Conservation (phyloP, 2,888 invertebrate genomes). For the Sphaeridia pumilis region DNA sequence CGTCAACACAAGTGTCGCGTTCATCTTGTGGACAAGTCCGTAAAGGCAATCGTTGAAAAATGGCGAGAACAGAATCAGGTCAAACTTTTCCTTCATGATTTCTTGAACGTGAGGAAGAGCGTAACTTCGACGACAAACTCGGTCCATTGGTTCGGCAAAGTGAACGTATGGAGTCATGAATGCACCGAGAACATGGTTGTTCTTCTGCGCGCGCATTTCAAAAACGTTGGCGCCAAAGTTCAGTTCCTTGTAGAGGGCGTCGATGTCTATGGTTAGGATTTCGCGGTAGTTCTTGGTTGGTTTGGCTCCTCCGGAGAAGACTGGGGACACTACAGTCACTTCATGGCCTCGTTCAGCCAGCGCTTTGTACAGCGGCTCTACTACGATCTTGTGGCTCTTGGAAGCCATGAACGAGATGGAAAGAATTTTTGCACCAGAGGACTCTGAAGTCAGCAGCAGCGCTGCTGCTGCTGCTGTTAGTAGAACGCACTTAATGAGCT, state of each 20-base stretch:
- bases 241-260: constrained; percentile 11
- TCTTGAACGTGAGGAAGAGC: constrained; percentile 18
- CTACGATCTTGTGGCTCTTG: constrained; percentile 44
- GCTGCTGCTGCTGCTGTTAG: too few species aligned
- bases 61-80: constrained; percentile 36
- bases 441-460: not conserved
- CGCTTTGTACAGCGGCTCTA: constrained; percentile 44
- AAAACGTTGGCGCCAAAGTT: constrained; percentile 11
- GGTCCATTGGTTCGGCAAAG: not conserved
- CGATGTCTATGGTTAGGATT: constrained; percentile 20
- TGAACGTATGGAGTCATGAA: constrained; percentile 13
- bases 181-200: not conserved
- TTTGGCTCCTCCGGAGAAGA: constrained; percentile 40
- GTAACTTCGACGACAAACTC: constrained; percentile 17
- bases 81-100: constrained; percentile 29
- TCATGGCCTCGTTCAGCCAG: constrained; percentile 46
- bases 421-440: constrained; percentile 40
- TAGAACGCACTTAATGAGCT: too few species aligned
- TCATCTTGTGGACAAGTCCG: constrained; percentile 33
- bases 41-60: constrained; percentile 37
- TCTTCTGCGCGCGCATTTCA: constrained; percentile 13
- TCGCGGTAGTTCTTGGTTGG: constrained; percentile 39
- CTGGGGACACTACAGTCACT: constrained; percentile 44
- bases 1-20: constrained; percentile 39
- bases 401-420: constrained; percentile 44